Conservation (phyloP, 2,888 invertebrate species). For the Sphinx pinastri region DNA sequence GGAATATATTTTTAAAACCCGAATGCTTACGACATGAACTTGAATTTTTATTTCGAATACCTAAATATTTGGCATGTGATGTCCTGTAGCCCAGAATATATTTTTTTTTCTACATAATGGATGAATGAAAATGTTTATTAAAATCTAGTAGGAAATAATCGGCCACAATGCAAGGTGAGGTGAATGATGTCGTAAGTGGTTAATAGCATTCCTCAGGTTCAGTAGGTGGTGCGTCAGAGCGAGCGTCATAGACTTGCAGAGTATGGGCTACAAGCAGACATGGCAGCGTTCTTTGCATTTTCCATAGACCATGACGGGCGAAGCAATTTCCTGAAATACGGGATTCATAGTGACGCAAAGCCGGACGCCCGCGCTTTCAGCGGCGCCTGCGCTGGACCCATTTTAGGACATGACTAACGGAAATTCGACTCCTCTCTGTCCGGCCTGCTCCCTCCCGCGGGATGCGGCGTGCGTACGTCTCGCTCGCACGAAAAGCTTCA, state of each 20-base stretch:
- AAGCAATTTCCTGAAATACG: constrained; percentile 80
- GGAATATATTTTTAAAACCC: neutral
- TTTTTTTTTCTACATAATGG: too few relatives aligned
- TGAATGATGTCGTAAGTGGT: constrained; percentile 67
- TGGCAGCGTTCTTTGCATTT: constrained; percentile 62
- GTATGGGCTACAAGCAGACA: constrained; percentile 47
- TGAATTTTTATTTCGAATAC: neutral
- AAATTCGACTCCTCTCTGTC: constrained; percentile 86
- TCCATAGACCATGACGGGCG: constrained; percentile 60
- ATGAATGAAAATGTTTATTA: neutral
- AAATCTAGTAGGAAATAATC: neutral
- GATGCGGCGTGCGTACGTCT: constrained; percentile 68
- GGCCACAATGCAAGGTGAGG: constrained; percentile 48
- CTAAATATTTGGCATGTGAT: neutral
- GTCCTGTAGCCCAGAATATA: neutral
- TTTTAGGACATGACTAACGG: constrained; percentile 89
- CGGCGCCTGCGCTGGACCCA: constrained; percentile 86
- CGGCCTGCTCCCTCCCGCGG: constrained; percentile 78
- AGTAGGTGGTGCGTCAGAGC: constrained; percentile 71
- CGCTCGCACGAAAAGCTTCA: constrained; percentile 82
- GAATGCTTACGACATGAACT: neutral
- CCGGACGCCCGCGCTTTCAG: constrained; percentile 82
- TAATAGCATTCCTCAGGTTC: constrained; percentile 76
- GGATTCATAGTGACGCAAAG: constrained; percentile 81
- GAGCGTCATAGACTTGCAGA: constrained; percentile 60